Conservation (phyloP, 2,797 vertebrate genomes). For the Naso thynnoides region DNA sequence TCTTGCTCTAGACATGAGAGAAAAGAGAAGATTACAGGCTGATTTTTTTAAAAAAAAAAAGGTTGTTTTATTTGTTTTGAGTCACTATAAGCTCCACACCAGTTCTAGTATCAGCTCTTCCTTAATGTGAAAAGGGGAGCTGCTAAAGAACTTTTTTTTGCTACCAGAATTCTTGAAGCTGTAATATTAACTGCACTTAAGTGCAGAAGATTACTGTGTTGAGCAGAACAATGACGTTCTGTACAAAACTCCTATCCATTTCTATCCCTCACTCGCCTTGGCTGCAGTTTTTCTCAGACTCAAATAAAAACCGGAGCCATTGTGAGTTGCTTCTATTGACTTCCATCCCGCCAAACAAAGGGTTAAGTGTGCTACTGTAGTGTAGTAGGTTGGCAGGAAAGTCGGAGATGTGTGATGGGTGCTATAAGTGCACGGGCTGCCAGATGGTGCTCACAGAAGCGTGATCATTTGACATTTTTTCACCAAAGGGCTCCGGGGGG, state of each 20-base stretch:
- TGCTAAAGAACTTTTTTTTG: too few relatives aligned
- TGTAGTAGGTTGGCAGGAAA: constrained; percentile 52
- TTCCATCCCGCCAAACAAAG: constrained; percentile 31
- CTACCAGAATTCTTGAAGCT: too few relatives aligned
- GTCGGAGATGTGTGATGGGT: constrained; percentile 72
- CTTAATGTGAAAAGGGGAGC: background rate
- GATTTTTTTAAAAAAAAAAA: background rate
- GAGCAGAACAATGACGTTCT: too few relatives aligned
- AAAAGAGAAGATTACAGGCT: background rate
- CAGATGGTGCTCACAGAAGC: constrained; percentile 87
- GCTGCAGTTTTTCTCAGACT: background rate
- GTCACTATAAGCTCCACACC: background rate
- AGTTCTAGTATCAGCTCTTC: too few relatives aligned
- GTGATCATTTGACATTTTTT: constrained; percentile 83
- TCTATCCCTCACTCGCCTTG: background rate
- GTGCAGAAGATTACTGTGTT: too few relatives aligned
- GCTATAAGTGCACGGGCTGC: constrained; percentile 79
- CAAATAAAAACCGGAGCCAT: background rate
- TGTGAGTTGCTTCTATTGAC: background rate
- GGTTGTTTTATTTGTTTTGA: background rate
- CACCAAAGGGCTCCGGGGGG: constrained; percentile 75
- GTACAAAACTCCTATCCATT: background rate
- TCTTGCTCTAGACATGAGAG: background rate
- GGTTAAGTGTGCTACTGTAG: constrained; percentile 42
- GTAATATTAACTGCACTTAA: too few relatives aligned